Base-by-base conservation (phyloP, 2,888 invertebrate species). In the Clunio marinus region DNA sequence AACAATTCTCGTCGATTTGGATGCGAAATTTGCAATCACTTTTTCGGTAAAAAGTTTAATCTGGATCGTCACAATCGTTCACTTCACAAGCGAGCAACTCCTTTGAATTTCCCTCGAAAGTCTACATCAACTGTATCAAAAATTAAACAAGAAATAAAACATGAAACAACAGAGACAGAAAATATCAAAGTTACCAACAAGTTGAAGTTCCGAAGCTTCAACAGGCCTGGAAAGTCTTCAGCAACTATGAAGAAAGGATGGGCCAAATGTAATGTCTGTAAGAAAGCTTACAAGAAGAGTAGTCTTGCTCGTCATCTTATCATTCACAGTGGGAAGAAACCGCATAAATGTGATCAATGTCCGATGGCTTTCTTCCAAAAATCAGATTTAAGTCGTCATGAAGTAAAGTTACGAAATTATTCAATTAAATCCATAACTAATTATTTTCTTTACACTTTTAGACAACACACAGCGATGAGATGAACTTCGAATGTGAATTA, bases 21-120 rank as follows among this genome's bases (percentile, higher is more conserved):
- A 25, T 65, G 63, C 17, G 63, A 65, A 10, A 10, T 65, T 2
- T 65, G 63, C 24, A 46, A 46, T 27, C 41, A 65, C 17, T 46
- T n/a, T 7, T 65, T 65, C 25, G 46, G 63, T 2, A 65, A 65
- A 22, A 65, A 65, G 15, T 65, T 41, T 27, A 65, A 65, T 27
- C 63, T 65, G 1, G 63, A 65, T 28, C 63, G 63, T 3, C 63
- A 65, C 46, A 65, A 65, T 13, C 24, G 28, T 28, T 20, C 24
- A 7, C 17, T 65, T 22, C 63, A 65, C 28, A 65, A 28, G 1
- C 63, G 63, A 5, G 22, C 25, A 3, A 65, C 63, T 0, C 63
- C 63, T 10, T 27, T n/a, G 7, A 65, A 51, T 13, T 51, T 51
- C 17, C 51, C 51, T 41, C 41, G 10, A 32, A 32, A 15, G 4